Percentiles rank a stretch among this genome's conserved stretches.
phyloP scores from a whole-genome alignment of 2,888 invertebrate species.

The Pterobdella sp. region DNA sequence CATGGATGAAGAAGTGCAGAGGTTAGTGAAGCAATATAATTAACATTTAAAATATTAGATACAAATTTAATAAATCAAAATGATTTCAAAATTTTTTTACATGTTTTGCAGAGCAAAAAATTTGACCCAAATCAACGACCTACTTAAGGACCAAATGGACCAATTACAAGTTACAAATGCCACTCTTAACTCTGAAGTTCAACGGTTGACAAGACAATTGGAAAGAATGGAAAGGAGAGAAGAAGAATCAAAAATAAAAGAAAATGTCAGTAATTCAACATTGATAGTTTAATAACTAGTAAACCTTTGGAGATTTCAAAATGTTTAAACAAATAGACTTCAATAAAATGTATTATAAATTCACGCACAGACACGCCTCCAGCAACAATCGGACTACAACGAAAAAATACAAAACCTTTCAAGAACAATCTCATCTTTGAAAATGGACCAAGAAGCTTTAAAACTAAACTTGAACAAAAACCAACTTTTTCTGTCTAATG shows the following conservation, averaged over 20 bases:
- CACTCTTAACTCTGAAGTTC: constrained; percentile 25
- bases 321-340: too few relatives aligned
- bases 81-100: neutral
- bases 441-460: neutral
- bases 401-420: neutral
- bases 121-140: constrained; percentile 13
- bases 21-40: neutral
- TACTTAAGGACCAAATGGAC: constrained; percentile 17
- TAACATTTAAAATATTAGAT: neutral
- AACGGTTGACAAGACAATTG: constrained; percentile 12
- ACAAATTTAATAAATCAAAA: neutral
- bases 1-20: constrained; percentile 27
- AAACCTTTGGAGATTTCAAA: too few relatives aligned
- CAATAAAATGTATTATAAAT: too few relatives aligned
- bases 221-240: constrained; percentile 6
- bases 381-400: neutral
- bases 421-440: neutral
- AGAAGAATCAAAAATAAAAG: constrained; percentile 9
- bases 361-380: neutral
- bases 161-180: constrained; percentile 15
- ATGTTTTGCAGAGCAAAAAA: constrained; percentile 18
- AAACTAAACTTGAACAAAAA: neutral
- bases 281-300: too few relatives aligned
- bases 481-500: constrained; percentile 1
- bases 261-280: constrained; percentile 9